Evolutionary conservation across 1,140 invertebrate species (phyloP), one percentile per base, ranked within the genome.

Genomic region (roundworm (Caenorhabditis elegans)): DNA sequence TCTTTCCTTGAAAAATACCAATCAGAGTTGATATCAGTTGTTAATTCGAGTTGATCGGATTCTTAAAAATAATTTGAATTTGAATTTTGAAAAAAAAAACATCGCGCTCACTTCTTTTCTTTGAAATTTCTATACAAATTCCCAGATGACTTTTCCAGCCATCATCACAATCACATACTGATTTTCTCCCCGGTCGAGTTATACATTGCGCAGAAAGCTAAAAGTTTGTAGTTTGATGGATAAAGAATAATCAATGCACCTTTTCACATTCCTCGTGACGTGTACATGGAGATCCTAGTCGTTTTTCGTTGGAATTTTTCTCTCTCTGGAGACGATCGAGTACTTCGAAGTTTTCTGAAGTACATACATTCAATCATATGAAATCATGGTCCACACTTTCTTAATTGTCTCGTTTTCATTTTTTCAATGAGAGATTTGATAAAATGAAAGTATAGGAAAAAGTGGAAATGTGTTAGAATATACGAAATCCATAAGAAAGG

Each of bases 111-210:
- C 60, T 70, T 43, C 60, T 70, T 22, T 70, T 70, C n/a, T 70
- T 70, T 36, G 34, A 36, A 24, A 70, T 39, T 43, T 70, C 60
- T 3, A 70, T 34, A 39, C 60, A 70, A 10, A 70, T 43, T 36
- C 60, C 60, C 22, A 39, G 60, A 70, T 70, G 60, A 39, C 60
- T 60, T 17, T 8, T 48, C 36, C 51, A 79, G n/a, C 60, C 80
- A 36, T 81, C 80, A 19, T 49, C 80, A 46, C 80, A 81, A 17
- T 81, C 80, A 53, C 80, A 81, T 19, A 81, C 70, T 17, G 53
- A 60, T 51, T 60, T 49, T 15, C 80, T 49, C 36, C 80, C 80
- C 2, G 80, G 80, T 1, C 65, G 48, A 28, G 65, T 76, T 1
- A 76, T 43, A 28, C 80, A 81, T 17, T 70, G 22, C 0, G 65